These are phyloP conservation scores for Drosophila rhopaloa DNA, from an alignment of 1,140 invertebrate species.

Conservation along the genomic window DNA sequence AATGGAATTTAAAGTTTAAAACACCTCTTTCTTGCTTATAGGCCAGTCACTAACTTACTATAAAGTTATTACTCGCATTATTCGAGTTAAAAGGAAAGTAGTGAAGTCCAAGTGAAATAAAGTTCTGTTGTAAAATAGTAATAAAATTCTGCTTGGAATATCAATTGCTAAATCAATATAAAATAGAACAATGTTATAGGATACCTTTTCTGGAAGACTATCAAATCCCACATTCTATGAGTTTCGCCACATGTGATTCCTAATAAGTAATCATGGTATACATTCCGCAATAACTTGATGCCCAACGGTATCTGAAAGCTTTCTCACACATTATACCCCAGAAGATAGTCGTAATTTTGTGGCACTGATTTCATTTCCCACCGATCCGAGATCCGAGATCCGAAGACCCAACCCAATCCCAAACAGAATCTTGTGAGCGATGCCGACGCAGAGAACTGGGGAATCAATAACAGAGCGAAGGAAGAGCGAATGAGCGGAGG, in stretches of 20 bases:
- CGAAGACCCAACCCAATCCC: conserved; percentile 17
- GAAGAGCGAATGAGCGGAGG: conserved; percentile 17
- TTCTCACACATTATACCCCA: conserved; percentile 44
- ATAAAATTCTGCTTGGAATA: no score
- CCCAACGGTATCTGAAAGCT: conserved; percentile 31
- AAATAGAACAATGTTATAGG: no score
- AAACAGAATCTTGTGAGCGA: conserved; percentile 44
- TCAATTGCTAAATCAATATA: no score
- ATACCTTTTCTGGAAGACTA: no score
- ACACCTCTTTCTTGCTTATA: no score
- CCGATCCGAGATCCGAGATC: conserved; percentile 32
- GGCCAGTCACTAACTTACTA: no score
- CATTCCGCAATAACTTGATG: neutral
- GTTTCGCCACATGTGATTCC: neutral
- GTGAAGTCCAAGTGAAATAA: no score
- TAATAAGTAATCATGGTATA: neutral
- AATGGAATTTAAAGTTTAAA: no score
- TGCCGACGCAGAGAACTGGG: conserved; percentile 41
- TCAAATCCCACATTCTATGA: neutral
- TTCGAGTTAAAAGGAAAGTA: no score
- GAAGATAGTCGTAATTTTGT: conserved; percentile 38
- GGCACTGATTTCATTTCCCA: conserved; percentile 54
- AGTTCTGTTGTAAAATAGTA: no score
- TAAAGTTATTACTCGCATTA: no score
- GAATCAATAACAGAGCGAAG: conserved; percentile 42